Conservation (phyloP, 2,797 vertebrate genomes). For the Sternotherus odoratus region DNA sequence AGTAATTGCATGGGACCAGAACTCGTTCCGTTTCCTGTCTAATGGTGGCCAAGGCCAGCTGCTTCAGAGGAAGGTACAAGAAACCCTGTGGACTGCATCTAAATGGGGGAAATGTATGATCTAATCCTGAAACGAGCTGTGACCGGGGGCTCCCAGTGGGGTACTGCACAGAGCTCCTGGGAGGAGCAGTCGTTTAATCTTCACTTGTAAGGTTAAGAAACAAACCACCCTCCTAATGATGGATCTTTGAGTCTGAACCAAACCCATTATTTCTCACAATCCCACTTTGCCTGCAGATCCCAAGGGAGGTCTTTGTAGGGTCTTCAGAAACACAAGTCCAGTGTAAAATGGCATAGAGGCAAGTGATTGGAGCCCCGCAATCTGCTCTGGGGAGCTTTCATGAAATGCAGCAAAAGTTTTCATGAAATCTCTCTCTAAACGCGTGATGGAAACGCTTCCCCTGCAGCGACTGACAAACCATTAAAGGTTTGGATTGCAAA, state of each 20-base stretch:
- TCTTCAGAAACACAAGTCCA: neutral
- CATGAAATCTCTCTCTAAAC: neutral
- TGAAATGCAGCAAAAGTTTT: too few species aligned
- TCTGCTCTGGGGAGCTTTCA: too few species aligned
- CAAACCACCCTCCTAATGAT: neutral
- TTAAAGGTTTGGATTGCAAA: too few species aligned
- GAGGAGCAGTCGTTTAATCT: too few species aligned
- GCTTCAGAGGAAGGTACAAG: neutral
- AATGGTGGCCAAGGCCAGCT: neutral
- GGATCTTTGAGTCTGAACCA: neutral
- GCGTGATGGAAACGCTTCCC: neutral
- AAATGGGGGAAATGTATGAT: neutral
- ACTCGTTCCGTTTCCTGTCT: neutral
- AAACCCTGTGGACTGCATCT: neutral
- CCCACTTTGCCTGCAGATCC: neutral
- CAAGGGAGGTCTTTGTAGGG: neutral
- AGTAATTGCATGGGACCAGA: neutral
- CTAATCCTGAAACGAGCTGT: neutral
- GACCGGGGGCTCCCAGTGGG: neutral
- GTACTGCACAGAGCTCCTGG: too few species aligned
- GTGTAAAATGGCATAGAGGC: neutral
- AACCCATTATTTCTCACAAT: neutral
- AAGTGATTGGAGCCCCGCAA: too few species aligned
- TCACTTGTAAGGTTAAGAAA: too few species aligned
- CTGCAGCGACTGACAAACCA: too few species aligned